Conservation (phyloP, 35 echinoderm and acorn worm species). For the Apostichopus parvimensis region DNA sequence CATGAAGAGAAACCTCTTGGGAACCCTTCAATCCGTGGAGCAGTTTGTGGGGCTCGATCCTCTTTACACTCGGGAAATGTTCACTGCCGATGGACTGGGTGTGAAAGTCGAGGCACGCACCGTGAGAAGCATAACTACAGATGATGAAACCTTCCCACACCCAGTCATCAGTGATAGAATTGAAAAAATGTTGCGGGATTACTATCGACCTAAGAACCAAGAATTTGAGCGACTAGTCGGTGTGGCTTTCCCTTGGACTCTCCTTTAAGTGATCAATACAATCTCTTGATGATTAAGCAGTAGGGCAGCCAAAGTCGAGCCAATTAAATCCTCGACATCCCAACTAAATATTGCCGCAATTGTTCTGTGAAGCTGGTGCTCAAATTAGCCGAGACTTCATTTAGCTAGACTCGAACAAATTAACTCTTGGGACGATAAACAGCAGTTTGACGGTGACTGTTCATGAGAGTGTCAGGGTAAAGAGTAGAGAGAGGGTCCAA, state of each 20-base stretch:
- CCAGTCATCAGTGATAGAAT: neutral
- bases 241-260: neutral
- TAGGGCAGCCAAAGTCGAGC: no score
- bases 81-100: neutral
- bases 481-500: no score
- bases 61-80: slow-evolving; percentile 65
- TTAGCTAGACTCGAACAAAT: no score
- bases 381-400: no score
- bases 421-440: no score
- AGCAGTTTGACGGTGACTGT: no score
- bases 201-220: neutral
- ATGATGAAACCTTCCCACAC: neutral
- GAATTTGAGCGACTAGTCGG: neutral
- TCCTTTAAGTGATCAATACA: neutral
- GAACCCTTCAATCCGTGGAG: slow-evolving; percentile 67
- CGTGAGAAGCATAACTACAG: neutral
- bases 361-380: no score
- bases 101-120: neutral
- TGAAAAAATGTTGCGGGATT: neutral
- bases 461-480: no score
- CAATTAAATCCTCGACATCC: no score
- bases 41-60: slow-evolving; percentile 67
- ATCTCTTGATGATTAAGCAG: neutral
- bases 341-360: no score
- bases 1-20: slow-evolving; percentile 50